Percentiles rank a stretch among this genome's conserved stretches.
These are phyloP conservation scores for Corticium candelabrum DNA, from an alignment of 37 sponge, comb jelly and placozoan genomes.

Conservation along the genomic window DNA sequence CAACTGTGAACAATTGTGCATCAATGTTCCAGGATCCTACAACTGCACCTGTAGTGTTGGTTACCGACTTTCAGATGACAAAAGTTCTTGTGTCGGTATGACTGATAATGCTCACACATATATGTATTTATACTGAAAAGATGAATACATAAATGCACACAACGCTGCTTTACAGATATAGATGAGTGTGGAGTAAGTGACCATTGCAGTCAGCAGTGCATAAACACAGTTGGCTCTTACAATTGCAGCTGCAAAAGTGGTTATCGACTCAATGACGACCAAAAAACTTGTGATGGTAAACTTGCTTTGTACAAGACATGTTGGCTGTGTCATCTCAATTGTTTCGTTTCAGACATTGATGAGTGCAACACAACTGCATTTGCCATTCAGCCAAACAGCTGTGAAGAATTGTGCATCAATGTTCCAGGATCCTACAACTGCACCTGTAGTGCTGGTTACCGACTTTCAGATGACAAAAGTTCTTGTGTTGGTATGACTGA, in stretches of 20 bases:
- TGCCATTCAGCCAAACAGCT: not conserved
- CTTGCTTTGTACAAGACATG: too few relatives aligned
- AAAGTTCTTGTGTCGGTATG: not conserved
- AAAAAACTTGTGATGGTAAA: not conserved
- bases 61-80: not conserved
- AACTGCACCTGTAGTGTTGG: not conserved
- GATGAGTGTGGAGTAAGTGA: not conserved
- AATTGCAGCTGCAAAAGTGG: not conserved
- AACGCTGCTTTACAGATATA: not conserved
- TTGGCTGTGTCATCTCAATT: too few relatives aligned
- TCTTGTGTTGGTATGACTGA: not conserved
- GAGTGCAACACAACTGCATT: not conserved
- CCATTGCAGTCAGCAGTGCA: not conserved
- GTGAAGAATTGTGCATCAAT: not conserved
- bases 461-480: not conserved
- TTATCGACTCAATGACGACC: not conserved
- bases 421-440: not conserved
- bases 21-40: not conserved
- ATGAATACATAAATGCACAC: not conserved
- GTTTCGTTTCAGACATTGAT: not conserved
- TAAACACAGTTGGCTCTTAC: not conserved
- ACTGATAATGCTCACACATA: too few relatives aligned
- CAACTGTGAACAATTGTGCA: conserved; percentile 3
- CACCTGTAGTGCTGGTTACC: not conserved
- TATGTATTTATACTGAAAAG: not conserved